A percentile compares a stretch with the other conserved stretches of the same genome.
These are phyloP conservation scores for Bolborhynchus lineola DNA, from an alignment of 2,113 vertebrate genomes.

Conservation along the genomic window DNA sequence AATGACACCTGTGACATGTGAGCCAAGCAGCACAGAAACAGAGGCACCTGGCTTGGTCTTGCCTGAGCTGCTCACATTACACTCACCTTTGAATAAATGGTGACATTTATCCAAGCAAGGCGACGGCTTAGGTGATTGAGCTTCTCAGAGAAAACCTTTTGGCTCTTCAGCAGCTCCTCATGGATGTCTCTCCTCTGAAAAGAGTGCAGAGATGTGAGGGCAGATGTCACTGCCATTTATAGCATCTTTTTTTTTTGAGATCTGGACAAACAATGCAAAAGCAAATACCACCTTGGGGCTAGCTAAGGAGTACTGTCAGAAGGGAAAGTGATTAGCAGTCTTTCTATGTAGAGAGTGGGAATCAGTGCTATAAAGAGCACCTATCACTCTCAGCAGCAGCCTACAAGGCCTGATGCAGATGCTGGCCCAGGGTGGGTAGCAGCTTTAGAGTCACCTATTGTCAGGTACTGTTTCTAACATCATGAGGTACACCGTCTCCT, in stretches of 20 bases:
- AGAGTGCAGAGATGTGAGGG: background rate
- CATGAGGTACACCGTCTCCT: background rate
- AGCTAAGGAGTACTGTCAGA: background rate
- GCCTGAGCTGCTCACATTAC: background rate
- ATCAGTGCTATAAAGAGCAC: background rate
- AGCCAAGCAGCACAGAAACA: background rate
- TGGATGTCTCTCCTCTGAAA: constrained; percentile 90
- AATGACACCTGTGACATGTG: background rate
- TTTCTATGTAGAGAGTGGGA: background rate
- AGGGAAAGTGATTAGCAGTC: background rate
- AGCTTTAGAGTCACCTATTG: background rate
- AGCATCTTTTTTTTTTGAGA: background rate
- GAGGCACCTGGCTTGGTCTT: background rate
- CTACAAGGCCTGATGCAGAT: background rate
- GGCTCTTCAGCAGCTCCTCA: constrained; percentile 92
- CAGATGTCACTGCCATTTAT: background rate
- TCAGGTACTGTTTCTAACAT: background rate
- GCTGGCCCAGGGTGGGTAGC: background rate
- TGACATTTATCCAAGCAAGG: constrained; percentile 97
- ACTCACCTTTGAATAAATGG: constrained; percentile 95
- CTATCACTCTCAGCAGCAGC: background rate
- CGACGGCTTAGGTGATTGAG: constrained; percentile 94
- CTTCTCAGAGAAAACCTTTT: constrained; percentile 95
- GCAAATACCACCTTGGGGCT: background rate
- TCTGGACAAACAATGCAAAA: background rate